Evolutionary conservation across 2,113 vertebrate genomes (phyloP).

Genomic region (Camelus bactrianus): DNA sequence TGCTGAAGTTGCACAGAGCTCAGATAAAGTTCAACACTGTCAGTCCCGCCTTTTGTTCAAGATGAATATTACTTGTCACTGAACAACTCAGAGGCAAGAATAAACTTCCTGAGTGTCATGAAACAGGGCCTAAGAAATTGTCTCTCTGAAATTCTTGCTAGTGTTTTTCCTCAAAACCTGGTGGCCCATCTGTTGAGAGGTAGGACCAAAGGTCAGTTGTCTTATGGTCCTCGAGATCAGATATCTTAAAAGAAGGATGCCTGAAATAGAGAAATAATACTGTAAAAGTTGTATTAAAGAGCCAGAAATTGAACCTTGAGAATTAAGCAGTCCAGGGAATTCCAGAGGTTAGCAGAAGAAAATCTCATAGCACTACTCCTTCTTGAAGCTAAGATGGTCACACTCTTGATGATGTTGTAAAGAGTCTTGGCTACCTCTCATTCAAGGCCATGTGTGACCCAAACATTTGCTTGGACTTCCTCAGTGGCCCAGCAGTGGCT

Average conservation of each 20-base stretch:
- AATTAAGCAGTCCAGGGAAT: neutral
- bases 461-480: neutral
- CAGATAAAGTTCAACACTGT: neutral
- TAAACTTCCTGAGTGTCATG: neutral
- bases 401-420: neutral
- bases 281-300: neutral
- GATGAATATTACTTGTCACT: neutral
- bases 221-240: neutral
- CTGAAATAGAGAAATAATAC: neutral
- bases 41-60: neutral
- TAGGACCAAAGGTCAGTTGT: neutral
- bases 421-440: neutral
- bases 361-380: neutral
- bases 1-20: neutral
- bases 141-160: neutral
- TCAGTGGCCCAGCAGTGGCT: neutral
- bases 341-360: neutral
- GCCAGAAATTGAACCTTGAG: neutral
- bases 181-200: neutral
- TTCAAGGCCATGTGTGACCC: neutral
- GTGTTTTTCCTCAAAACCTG: neutral
- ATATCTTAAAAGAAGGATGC: neutral
- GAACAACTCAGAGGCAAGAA: neutral
- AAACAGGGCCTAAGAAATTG: neutral
- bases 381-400: neutral